These are phyloP conservation scores for Oxycera nigricornis DNA, from an alignment of 2,888 invertebrate species.

Conservation along the genomic window DNA sequence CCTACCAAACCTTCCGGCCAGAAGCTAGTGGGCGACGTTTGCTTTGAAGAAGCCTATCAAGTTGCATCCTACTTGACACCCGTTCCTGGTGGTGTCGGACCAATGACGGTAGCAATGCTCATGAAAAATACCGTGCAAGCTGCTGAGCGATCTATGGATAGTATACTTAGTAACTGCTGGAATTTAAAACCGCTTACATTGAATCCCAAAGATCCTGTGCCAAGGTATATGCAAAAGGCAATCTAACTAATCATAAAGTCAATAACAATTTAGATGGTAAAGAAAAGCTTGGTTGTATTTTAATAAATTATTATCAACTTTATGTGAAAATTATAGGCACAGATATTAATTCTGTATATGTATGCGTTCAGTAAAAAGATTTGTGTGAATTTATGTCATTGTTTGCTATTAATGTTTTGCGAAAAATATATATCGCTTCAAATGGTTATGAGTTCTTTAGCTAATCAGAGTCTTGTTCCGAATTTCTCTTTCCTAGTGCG, in stretches of 20 bases:
- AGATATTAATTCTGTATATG: too few relatives aligned
- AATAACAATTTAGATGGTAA: not conserved
- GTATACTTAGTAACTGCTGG: constrained; percentile 70
- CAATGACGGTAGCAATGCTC: constrained; percentile 99
- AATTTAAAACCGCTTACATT: constrained; percentile 73
- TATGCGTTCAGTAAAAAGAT: too few relatives aligned
- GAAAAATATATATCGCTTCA: too few relatives aligned
- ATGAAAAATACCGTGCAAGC: constrained; percentile 93
- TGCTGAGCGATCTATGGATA: constrained; percentile 71
- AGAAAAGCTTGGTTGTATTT: not conserved
- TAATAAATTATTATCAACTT: not conserved
- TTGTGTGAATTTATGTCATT: too few relatives aligned
- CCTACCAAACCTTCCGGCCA: constrained; percentile 78
- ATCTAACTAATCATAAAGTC: not conserved
- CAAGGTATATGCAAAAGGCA: constrained; percentile 68
- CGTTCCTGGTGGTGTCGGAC: constrained; percentile 97
- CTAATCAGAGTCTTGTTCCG: too few relatives aligned
- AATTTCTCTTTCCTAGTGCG: too few relatives aligned
- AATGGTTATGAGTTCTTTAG: too few relatives aligned
- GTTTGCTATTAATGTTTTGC: too few relatives aligned
- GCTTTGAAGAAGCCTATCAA: constrained; percentile 77
- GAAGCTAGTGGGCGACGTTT: constrained; percentile 94
- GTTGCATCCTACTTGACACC: constrained; percentile 92
- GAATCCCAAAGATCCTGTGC: constrained; percentile 74
- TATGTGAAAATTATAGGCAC: too few relatives aligned